Base-by-base conservation (phyloP, 1,140 invertebrate species). In the Drosophila mojavensis region DNA sequence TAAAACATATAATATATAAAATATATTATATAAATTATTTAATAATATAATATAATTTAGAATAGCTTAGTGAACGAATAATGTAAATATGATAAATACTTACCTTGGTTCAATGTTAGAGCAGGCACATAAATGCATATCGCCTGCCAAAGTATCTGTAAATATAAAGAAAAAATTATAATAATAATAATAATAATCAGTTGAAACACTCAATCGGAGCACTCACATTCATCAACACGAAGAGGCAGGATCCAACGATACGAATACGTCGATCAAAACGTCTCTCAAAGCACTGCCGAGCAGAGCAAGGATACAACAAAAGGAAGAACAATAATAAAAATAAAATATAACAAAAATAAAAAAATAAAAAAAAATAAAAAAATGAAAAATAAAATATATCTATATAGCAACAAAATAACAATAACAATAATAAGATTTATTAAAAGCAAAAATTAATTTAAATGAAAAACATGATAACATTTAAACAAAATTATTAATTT, bases 91-190 rank as follows among this genome's bases (percentile, higher is more conserved):
- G 55, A 30, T 30, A 30, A 30, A 30, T 3, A 30, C 28, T 5
- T 11, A 95, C 95, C 94, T 94, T 96, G 95, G 91, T 95, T 96
- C 54, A 97, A 91, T 48, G 97, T 96, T 70, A 97, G 93, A 2
- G 96, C 96, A 5, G 97, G 97, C 0, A 96, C 96, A 90, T 96
- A 97, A 6, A 97, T 97, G 94, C 93, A 96, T 96, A 63, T 95
- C 94, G 50, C 96, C 94, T 50, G 95, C 86, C 86, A 90, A 5
- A 90, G 96, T 43, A 97, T 66, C 67, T 91, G 56, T 43, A 56
- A 36, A 7, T 1, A 36, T 24, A 24, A 24, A 24, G 3, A 24
- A 10, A 36, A 36, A 36, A 36, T 33, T 9, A 33, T 33, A 7
- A 4, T 28, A 5, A 28, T 28, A 33, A 33, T 36, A 9, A 36